phyloP scores from a whole-genome alignment of 2,113 vertebrate genomes.

The Gopherus flavomarginatus region DNA sequence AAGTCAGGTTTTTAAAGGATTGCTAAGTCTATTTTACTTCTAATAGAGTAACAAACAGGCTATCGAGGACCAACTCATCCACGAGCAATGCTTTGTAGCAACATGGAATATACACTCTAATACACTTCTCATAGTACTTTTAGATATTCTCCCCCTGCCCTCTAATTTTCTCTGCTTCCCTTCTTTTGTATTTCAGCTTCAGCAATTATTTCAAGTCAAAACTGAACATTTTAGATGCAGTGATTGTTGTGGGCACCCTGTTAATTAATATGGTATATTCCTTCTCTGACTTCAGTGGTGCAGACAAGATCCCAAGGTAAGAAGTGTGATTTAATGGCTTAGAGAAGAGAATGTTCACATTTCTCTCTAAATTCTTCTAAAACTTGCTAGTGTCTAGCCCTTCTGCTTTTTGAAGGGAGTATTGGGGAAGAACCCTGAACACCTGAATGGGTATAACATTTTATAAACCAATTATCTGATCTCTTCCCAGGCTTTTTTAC shows the following conservation, averaged over 20 bases:
- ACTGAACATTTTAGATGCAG: slow-evolving; percentile 87
- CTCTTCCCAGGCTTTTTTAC: neutral
- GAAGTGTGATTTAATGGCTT: neutral
- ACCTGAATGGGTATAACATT: neutral
- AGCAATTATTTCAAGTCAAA: slow-evolving; percentile 87
- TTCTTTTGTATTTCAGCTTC: slow-evolving; percentile 79
- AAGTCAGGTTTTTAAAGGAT: too few species aligned
- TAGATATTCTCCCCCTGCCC: neutral
- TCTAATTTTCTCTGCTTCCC: neutral
- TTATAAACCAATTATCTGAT: neutral
- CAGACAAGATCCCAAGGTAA: slow-evolving; percentile 87
- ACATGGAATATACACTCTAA: neutral
- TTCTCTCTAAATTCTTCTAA: neutral
- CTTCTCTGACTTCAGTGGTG: slow-evolving; percentile 77
- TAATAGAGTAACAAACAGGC: neutral
- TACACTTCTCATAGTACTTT: neutral
- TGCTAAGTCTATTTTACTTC: too few species aligned
- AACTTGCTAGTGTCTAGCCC: neutral
- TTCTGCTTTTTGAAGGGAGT: neutral
- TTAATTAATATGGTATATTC: slow-evolving; percentile 84
- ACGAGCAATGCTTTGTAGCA: neutral
- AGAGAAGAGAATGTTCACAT: neutral
- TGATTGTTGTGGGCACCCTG: slow-evolving; percentile 85
- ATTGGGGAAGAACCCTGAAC: neutral
- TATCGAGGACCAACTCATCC: neutral